Conservation (phyloP, 1,140 invertebrate genomes). For the Heliconius nattereri region DNA sequence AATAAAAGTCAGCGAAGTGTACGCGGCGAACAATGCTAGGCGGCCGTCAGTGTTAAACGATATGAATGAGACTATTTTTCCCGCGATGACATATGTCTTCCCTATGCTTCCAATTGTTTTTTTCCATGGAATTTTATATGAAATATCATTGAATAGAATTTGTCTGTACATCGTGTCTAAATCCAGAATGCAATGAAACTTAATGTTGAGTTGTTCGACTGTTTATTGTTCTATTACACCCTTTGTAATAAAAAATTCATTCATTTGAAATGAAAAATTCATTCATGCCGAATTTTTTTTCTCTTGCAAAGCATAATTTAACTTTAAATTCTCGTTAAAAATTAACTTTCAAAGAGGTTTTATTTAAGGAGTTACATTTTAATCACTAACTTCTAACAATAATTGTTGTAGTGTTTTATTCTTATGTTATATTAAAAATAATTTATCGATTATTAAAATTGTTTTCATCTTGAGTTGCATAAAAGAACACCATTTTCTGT, state of each 20-base stretch:
- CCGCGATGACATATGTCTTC: slow-evolving; percentile 34
- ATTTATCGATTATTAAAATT: neutral
- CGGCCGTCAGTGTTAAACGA: slow-evolving; percentile 36
- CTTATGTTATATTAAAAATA: neutral
- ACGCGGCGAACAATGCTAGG: slow-evolving; percentile 29
- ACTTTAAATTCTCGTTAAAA: neutral
- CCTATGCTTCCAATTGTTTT: slow-evolving; percentile 28
- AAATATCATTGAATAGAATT: neutral
- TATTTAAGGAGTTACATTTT: neutral
- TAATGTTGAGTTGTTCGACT: neutral
- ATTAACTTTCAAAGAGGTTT: slow-evolving; percentile 7
- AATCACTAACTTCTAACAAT: neutral
- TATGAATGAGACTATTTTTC: slow-evolving; percentile 39
- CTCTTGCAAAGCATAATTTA: neutral
- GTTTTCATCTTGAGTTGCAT: slow-evolving; percentile 1
- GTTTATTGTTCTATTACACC: slow-evolving; percentile 9
- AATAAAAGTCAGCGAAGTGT: slow-evolving; percentile 40
- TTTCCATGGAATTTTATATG: slow-evolving; percentile 15
- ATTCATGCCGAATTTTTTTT: neutral
- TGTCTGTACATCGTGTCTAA: neutral
- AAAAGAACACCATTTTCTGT: slow-evolving; percentile 17
- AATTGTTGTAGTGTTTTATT: neutral
- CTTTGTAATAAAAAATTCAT: neutral
- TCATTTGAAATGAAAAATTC: neutral
- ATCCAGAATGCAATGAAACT: slow-evolving; percentile 7